phyloP scores from a whole-genome alignment of 1,140 invertebrate genomes.

The Neuroterus valhalla region DNA sequence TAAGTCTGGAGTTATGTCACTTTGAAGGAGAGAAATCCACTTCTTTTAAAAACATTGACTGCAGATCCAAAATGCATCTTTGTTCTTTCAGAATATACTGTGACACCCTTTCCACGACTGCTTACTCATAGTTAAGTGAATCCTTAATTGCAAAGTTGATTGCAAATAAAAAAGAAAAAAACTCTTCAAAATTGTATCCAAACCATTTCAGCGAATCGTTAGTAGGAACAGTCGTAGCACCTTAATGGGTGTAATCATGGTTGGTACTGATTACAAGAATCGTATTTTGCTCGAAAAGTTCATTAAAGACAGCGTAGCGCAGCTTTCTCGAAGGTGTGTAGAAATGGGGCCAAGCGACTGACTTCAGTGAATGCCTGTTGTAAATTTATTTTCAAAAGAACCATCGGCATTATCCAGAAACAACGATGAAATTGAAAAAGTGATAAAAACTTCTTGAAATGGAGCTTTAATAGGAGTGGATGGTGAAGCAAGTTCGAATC shows the following conservation, averaged over 20 bases:
- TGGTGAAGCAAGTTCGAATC: no score
- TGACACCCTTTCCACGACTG: no score
- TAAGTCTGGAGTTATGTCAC: no score
- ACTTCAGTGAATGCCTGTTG: slow-evolving; percentile 23
- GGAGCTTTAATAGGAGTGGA: no score
- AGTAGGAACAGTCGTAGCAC: slow-evolving; percentile 2
- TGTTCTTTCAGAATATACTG: no score
- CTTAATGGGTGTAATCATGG: slow-evolving; percentile 29
- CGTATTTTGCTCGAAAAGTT: slow-evolving; percentile 28
- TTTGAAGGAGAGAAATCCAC: no score
- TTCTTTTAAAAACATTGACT: no score
- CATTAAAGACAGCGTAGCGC: slow-evolving; percentile 21
- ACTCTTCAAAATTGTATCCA: not conserved
- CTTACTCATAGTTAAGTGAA: no score
- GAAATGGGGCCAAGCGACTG: slow-evolving; percentile 17
- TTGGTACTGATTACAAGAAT: slow-evolving; percentile 25
- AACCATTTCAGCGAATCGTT: slow-evolving; percentile 24
- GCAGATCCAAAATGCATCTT: no score
- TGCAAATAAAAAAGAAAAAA: not conserved
- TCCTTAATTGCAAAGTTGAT: not conserved
- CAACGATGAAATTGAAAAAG: not conserved
- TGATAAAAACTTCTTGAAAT: not conserved
- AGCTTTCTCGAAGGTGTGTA: slow-evolving; percentile 27
- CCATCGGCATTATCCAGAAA: slow-evolving; percentile 10
- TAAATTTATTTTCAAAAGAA: slow-evolving; percentile 21